These are phyloP conservation scores for Amazona guildingii DNA, from an alignment of 2,113 vertebrate species.

Conservation along the genomic window DNA sequence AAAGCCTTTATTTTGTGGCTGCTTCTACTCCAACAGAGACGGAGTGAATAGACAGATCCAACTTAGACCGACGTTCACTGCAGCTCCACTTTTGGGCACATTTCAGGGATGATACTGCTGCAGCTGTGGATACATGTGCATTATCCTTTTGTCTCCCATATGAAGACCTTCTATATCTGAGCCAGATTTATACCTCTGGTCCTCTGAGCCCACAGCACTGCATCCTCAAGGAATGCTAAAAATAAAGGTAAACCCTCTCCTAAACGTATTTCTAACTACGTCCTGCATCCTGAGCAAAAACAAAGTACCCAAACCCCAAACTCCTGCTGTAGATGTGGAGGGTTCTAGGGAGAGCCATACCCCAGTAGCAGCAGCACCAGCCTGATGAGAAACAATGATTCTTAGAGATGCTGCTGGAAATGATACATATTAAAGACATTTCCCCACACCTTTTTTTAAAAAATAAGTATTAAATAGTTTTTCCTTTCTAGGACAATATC, in stretches of 20 bases:
- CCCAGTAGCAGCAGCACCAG: not conserved
- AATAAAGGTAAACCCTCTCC: not conserved
- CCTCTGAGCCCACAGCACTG: not conserved
- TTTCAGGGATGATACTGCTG: not conserved
- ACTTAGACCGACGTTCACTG: not conserved
- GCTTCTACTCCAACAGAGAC: not conserved
- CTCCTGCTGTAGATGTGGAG: not conserved
- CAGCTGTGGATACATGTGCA: not conserved
- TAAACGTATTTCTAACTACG: not conserved
- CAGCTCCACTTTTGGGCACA: not conserved
- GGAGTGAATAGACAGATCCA: not conserved
- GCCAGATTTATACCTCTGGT: conserved; percentile 17
- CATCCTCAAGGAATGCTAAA: not conserved
- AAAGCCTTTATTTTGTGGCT: not conserved
- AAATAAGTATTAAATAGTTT: not conserved
- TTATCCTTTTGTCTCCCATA: not conserved
- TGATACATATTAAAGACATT: fast-evolving
- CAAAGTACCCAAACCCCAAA: not conserved
- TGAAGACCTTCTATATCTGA: not conserved
- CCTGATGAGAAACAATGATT: fast-evolving
- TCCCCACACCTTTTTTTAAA: not conserved
- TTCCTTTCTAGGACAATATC: not conserved
- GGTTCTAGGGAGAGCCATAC: fast-evolving
- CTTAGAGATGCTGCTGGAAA: not conserved
- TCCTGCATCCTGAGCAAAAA: not conserved